Percentiles rank a stretch among this genome's conserved stretches.
Evolutionary conservation across 2,888 invertebrate genomes (phyloP).

Genomic region (Volucella inanis): DNA sequence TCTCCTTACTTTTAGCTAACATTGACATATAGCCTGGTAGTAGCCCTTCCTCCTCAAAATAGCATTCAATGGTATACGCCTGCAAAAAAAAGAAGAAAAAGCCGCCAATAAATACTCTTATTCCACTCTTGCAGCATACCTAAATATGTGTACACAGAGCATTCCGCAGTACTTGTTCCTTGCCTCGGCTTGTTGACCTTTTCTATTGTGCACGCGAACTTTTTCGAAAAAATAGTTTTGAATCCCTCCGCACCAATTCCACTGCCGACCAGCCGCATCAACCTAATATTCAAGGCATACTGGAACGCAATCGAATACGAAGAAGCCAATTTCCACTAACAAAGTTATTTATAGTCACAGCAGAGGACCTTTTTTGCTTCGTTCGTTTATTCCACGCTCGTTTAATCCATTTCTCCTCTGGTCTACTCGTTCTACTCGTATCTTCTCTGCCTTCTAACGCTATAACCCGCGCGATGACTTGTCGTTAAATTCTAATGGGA

Average conservation of each 20-base stretch:
- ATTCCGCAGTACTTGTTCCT: constrained; percentile 45
- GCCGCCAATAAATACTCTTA: constrained; percentile 48
- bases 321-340: constrained; percentile 64
- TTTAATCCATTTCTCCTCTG: constrained; percentile 1
- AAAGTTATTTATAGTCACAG: constrained; percentile 60
- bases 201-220: constrained; percentile 66
- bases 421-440: constrained; percentile 42
- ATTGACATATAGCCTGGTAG: background rate
- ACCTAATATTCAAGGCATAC: constrained; percentile 37
- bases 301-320: constrained; percentile 66
- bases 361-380: constrained; percentile 11
- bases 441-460: constrained; percentile 9
- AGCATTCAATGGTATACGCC: constrained; percentile 1
- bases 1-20: background rate
- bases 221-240: constrained; percentile 46
- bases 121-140: background rate
- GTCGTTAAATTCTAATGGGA: constrained; percentile 73
- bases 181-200: constrained; percentile 67
- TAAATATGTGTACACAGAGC: constrained; percentile 20
- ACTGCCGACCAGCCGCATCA: background rate
- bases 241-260: background rate
- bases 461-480: constrained; percentile 45
- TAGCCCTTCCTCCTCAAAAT: background rate
- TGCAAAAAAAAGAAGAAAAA: background rate
- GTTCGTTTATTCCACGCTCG: background rate